Evolutionary conservation across 2,113 vertebrate genomes (phyloP), one percentile per base, ranked within the genome.

Genomic region (Artemisiospiza belli): DNA sequence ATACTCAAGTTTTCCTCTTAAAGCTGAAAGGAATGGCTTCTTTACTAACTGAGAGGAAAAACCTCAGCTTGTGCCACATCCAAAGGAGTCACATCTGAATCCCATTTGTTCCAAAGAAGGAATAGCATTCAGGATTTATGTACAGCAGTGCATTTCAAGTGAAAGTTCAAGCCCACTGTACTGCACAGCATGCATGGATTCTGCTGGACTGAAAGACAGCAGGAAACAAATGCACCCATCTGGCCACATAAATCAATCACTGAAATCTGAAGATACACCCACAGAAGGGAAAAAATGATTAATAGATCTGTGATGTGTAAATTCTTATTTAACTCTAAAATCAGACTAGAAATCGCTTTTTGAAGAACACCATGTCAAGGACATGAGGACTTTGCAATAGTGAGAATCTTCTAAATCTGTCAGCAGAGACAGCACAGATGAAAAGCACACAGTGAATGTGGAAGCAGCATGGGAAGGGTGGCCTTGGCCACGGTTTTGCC

Each of bases 161-260:
- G 94, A 74, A 95, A 95, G 92, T 97, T 95, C 92, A 92, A 94
- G 82, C 82, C 68, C 68, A 93, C 4, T 0, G 39, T 86, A 91
- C 78, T 80, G 81, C 94, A 95, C 85, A 95, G 94, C 85, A 62
- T 81, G 92, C 68, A 52, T 13, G 79, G 92, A 94, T 96, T 96
- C 75, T 78, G 87, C 82, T 94, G 95, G 94, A 90, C 92, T 95
- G 85, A 96, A 94, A 94, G 93, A 93, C 94, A 96, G 94, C 92
- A 94, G 92, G 95, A 95, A 93, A 96, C 85, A 95, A 96, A 95
- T 95, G 92, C 90, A 96, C 95, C 93, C 94, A 96, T 96, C 96
- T 96, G 96, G 93, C 82, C 87, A 93, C 92, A 94, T 95, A 96
- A 97, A 95, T 97, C 95, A 97, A 85, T 97, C 95, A 95, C 93